A percentile compares a stretch with the other conserved stretches of the same genome.
These are phyloP conservation scores for Rhipidura dahli DNA, from an alignment of 2,113 vertebrate genomes.

Conservation along the genomic window DNA sequence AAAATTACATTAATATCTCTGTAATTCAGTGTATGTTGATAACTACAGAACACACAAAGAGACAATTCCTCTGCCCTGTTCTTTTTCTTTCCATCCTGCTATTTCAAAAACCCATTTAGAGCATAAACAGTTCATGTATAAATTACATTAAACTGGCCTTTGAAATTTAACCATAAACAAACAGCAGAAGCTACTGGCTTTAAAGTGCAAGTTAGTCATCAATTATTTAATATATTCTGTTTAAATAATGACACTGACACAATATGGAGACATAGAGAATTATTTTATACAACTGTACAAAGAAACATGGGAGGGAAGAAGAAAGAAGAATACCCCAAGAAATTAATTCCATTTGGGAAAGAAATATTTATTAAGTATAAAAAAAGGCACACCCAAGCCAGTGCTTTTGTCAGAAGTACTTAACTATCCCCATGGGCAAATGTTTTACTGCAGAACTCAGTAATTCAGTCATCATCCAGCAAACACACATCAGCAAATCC, in stretches of 20 bases:
- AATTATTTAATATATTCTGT: constrained; percentile 6
- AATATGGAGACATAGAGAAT: background rate
- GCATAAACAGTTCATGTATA: background rate
- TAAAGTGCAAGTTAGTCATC: constrained; percentile 29
- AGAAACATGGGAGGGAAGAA: background rate
- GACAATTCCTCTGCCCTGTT: background rate
- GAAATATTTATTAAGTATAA: constrained; percentile 39
- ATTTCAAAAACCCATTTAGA: background rate
- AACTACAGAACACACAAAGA: background rate
- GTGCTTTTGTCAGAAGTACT: constrained; percentile 1
- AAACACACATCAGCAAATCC: background rate
- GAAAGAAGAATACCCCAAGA: constrained; percentile 30
- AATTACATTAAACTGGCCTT: background rate
- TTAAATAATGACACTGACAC: constrained; percentile 35
- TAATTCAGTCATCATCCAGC: background rate
- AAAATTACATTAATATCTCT: background rate
- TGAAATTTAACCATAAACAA: constrained; percentile 27
- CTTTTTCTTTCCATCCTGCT: background rate
- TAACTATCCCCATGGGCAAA: background rate
- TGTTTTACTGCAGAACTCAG: background rate
- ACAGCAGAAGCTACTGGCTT: background rate
- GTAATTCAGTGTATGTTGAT: background rate
- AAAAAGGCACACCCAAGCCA: constrained; percentile 38
- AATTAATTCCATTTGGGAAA: constrained; percentile 38
- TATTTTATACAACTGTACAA: background rate